These are phyloP conservation scores for Semnornis frantzii DNA, from an alignment of 2,113 vertebrate genomes.

Conservation along the genomic window DNA sequence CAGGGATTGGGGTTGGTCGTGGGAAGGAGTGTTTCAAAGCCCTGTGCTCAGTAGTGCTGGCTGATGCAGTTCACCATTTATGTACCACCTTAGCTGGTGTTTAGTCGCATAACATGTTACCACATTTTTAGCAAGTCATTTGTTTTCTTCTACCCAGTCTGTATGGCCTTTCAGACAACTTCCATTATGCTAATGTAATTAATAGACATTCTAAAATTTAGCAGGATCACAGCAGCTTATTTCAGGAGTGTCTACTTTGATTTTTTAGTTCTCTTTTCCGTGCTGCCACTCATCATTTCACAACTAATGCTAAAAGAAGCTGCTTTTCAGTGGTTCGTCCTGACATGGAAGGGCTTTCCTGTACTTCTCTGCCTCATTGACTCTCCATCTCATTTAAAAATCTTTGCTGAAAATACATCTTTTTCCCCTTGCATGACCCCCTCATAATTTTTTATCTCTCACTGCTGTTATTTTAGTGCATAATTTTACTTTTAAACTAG, in stretches of 20 bases:
- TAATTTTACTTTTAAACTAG: slow-evolving; percentile 68
- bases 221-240: not conserved
- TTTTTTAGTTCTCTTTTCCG: not conserved
- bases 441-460: slow-evolving; percentile 60
- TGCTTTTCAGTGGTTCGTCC: slow-evolving; percentile 29
- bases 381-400: slow-evolving; percentile 62
- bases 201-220: not conserved
- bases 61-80: not conserved
- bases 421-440: slow-evolving; percentile 61
- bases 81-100: not conserved
- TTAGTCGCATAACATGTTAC: not conserved
- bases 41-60: not conserved
- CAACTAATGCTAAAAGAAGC: not conserved
- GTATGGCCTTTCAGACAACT: slow-evolving; percentile 21
- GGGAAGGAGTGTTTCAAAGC: not conserved
- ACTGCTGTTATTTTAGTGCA: slow-evolving; percentile 55
- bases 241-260: not conserved
- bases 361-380: slow-evolving; percentile 60
- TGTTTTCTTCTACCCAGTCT: not conserved
- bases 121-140: not conserved
- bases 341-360: not conserved
- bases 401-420: slow-evolving; percentile 70
- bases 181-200: slow-evolving; percentile 25
- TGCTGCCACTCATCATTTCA: not conserved
- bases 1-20: not conserved